Evolutionary conservation across 2,888 invertebrate genomes (phyloP), one percentile per base, ranked within the genome.

Genomic region (Leptinotarsa rubiginosa): DNA sequence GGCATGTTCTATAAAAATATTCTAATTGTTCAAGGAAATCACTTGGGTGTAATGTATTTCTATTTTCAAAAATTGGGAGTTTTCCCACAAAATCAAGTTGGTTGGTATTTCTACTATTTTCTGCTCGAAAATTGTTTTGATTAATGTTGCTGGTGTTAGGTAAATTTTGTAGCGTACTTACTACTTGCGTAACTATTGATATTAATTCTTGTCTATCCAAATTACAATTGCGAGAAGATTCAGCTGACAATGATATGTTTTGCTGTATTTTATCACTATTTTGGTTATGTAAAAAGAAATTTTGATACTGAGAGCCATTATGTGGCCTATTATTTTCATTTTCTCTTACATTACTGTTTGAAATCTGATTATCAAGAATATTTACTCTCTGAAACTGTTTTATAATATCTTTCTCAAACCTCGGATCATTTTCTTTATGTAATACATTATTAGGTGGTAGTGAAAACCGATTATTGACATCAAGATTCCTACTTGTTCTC

Each of bases 1-100:
- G 41, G 50, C 50, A 20, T 16, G 50, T 20, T 50, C 22, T 20
- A 67, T 67, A 67, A n/a, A 18, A 49, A 49, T 67, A n/a, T 50
- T 67, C 52, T 18, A 67, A 47, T 20, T 67, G 49, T 5, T 50
- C 22, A 13, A 67, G 13, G 49, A 50, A 67, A 67, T 67, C 50
- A 5, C 49, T 52, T n/a, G 67, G 52, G 20, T 67, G 50, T 16
- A 67, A 10, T 10, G 2, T 22, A 20, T 10, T 25, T 22, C 22
- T 7, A 18, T 49, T 50, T 50, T 67, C 52, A 67, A 50, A 67
- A 50, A 50, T 47, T 49, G 67, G 67, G 31, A 31, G 31, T 31
- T 31, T 22, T 10, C 31, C 31, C 31, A 31, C 31, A 31, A 54
- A 54, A 18, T 54, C 54, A 54, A 54, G n/a, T 54, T 54, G 54